Evolutionary conservation across 2,888 invertebrate genomes (phyloP).

Genomic region (Sesamia inferens): DNA sequence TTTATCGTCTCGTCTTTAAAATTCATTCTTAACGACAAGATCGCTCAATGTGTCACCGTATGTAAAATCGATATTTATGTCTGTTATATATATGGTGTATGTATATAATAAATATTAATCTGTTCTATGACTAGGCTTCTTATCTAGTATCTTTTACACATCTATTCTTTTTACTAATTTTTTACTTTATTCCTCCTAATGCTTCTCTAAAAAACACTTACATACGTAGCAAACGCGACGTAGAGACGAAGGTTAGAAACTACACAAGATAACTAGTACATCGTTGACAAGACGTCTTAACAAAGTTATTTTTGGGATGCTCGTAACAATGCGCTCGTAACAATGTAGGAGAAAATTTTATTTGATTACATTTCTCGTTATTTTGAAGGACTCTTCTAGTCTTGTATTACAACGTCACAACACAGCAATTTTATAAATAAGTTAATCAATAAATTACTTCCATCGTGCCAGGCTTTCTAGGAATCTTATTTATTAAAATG

Average conservation of each 20-base stretch:
- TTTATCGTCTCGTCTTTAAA: no score
- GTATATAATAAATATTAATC: no score
- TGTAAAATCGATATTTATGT: no score
- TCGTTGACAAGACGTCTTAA: slow-evolving; percentile 1
- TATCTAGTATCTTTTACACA: not conserved
- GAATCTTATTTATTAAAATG: slow-evolving; percentile 9
- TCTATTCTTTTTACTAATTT: not conserved
- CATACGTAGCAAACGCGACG: not conserved
- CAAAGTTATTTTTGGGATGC: slow-evolving; percentile 24
- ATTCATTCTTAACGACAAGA: no score
- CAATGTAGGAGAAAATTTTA: not conserved
- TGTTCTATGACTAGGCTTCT: not conserved
- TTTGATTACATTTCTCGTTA: no score
- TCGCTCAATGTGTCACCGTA: no score
- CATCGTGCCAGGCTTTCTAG: not conserved
- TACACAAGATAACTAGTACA: slow-evolving; percentile 11
- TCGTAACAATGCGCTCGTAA: slow-evolving; percentile 20
- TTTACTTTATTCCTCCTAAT: not conserved
- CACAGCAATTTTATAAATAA: not conserved
- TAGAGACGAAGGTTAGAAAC: not conserved
- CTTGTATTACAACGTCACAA: not conserved
- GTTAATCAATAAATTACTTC: not conserved
- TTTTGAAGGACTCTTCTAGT: no score
- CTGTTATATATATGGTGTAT: no score
- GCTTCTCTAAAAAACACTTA: not conserved